These are phyloP conservation scores for Zonotrichia albicollis DNA, from an alignment of 2,797 vertebrate genomes.

Conservation along the genomic window DNA sequence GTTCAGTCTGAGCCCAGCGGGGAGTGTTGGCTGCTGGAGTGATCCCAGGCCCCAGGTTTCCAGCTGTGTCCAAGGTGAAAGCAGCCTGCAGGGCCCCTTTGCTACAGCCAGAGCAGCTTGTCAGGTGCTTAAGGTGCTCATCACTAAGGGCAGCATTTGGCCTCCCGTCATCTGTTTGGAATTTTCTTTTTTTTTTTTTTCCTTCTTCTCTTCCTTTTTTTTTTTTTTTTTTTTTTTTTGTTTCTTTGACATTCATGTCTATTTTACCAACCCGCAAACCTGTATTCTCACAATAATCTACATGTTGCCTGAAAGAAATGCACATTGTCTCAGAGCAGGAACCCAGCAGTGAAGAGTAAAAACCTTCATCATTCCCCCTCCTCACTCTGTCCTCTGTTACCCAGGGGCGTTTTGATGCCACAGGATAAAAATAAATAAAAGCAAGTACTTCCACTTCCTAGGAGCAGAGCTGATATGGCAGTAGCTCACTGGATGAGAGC, in stretches of 20 bases:
- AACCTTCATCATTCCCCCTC: not conserved
- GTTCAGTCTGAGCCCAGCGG: not conserved
- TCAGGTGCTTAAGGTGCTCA: not conserved
- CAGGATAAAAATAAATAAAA: constrained; percentile 63
- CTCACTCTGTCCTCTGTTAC: not conserved
- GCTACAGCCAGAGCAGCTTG: not conserved
- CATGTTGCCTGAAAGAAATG: not conserved
- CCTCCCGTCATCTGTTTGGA: not conserved
- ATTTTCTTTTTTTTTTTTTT: not conserved
- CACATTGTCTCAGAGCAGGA: not conserved
- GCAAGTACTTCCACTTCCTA: constrained; percentile 48
- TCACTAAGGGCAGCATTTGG: not conserved
- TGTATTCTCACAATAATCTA: not conserved
- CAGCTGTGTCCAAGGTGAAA: not conserved
- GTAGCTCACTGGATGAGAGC: constrained; percentile 70
- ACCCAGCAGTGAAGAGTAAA: not conserved
- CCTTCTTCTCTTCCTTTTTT: not conserved
- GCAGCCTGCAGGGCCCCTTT: not conserved
- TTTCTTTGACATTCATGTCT: not conserved
- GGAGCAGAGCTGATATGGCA: constrained; percentile 33
- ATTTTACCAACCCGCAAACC: not conserved
- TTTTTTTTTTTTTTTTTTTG: not conserved
- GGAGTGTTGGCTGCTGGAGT: not conserved
- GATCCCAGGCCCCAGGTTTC: not conserved
- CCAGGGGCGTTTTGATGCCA: not conserved